Conservation (phyloP, 2,888 invertebrate genomes). For the Pristionchus fissidentatus region DNA sequence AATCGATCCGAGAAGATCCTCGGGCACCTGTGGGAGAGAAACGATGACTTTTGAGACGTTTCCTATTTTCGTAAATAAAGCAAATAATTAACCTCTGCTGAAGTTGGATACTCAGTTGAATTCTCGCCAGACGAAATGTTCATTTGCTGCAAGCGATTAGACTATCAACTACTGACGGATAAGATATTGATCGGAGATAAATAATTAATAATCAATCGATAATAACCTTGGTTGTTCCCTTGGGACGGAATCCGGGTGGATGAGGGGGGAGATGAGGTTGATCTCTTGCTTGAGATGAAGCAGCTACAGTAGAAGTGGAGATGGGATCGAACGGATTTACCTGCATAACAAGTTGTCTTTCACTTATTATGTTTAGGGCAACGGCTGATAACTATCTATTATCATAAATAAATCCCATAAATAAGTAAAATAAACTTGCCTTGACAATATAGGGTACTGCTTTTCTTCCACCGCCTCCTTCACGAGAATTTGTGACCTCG, state of each 20-base stretch:
- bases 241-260: conserved; percentile 44
- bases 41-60: too few relatives aligned
- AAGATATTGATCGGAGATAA: background rate
- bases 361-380: background rate
- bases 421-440: background rate
- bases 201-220: background rate
- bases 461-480: conserved; percentile 6
- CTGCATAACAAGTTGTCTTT: background rate
- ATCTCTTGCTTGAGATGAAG: background rate
- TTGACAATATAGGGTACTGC: conserved; percentile 5
- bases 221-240: conserved; percentile 17
- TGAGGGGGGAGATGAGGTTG: background rate
- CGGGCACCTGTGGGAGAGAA: conserved; percentile 1
- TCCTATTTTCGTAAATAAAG: background rate
- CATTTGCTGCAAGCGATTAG: conserved; percentile 35
- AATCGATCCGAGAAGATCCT: conserved; percentile 23
- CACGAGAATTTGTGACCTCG: conserved; percentile 4
- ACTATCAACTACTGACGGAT: conserved; percentile 29
- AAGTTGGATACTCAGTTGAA: conserved; percentile 13
- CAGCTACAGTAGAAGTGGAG: background rate
- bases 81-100: background rate
- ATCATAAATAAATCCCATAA: too few relatives aligned
- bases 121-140: conserved; percentile 40
- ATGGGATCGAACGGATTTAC: conserved; percentile 43
- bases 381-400: background rate